Evolutionary conservation across 2,888 invertebrate species (phyloP), one percentile per base, ranked within the genome.

Genomic region (Trissonchulus sp.): DNA sequence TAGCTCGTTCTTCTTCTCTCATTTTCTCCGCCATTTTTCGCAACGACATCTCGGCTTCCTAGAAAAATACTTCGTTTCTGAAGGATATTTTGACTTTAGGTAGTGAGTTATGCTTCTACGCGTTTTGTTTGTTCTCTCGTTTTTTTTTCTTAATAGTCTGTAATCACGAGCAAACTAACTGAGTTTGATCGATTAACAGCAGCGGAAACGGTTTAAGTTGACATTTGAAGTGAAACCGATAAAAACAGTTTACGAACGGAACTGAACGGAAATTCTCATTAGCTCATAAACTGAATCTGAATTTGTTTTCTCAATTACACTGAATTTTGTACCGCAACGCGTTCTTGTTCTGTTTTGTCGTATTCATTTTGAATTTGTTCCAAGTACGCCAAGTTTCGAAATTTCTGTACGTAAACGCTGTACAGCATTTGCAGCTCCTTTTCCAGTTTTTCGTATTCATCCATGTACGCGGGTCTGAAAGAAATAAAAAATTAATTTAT

Each of bases 361-460:
- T 92, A 88, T 78, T 94, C 91, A 79, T 91, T 91, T 80, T 94
- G 90, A 81, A 92, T 90, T 76, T 92, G 91, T 82, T 94, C 94
- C 73, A 99, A 87, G 76, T 93, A 93, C 79, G 93, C 91, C 68
- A 96, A 89, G 81, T 93, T 93, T 73, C 96, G 90, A 84, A 93
- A 91, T 75, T 94, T 90, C 73, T 91, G 87, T 79, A 97, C 91
- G 86, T 96, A 99, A 81, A 91, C 90, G 62, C 91, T 90, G 86
- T 95, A 96, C 31, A 95, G 87, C 78, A 89, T 88, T 81, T 92
- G 91, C 30, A 98, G 85, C 83, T 95, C 94, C 63, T 88, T 87
- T 85, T 99, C 97, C 74, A 94, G 88, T 71, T 91, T 90, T 76
- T 93, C 93, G 85, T 94, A 93, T 85, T 99, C 98, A 81, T 95